Evolutionary conservation across 2,888 invertebrate genomes (phyloP), one percentile per base, ranked within the genome.

Genomic region (Ephialtes manifestator): DNA sequence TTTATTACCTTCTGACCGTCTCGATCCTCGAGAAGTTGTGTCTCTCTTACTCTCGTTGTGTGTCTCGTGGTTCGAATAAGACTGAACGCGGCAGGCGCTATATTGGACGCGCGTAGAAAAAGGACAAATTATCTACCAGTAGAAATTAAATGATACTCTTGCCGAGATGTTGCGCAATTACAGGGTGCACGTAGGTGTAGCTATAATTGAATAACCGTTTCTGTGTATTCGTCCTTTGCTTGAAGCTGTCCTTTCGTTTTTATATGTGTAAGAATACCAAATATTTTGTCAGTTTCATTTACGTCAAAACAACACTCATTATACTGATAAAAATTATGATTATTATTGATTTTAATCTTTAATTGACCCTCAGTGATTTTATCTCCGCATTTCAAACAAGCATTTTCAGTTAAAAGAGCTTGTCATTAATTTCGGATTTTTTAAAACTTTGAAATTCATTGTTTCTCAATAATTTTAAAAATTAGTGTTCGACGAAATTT

Each of bases 141-240:
- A 63, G 63, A 63, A 75, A 63, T 48, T 63, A 75, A 75, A 75
- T 51, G 60, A 35, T 60, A 43, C 63, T 63, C 60, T 60, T n/a
- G 46, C 43, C 35, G 48, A 35, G 18, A 63, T 75, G 46, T 75
- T 75, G 51, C 75, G 75, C 75, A 75, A 75, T 75, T 63, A 31
- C 63, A 63, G 60, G 74, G 46, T 60, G 31, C 60, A 63, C 35
- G 48, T 63, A 31, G 48, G 48, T 39, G 63, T 63, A 18, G 48
- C 48, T 51, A 28, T 75, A 63, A 75, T 75, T 48, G 63, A 75
- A 75, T 75, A 63, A 48, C 46, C 48, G 75, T 75, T 63, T 63
- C 46, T 18, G 31, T 28, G 31, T 48, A 31, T 20, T 28, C 15
- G 51, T 63, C 20, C 13, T 7, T 75, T 51, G 18, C 10, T 20